Percentiles rank a stretch among this genome's conserved stretches.
phyloP scores from a whole-genome alignment of 23 tunicate species.

The Botrylloides violaceus region DNA sequence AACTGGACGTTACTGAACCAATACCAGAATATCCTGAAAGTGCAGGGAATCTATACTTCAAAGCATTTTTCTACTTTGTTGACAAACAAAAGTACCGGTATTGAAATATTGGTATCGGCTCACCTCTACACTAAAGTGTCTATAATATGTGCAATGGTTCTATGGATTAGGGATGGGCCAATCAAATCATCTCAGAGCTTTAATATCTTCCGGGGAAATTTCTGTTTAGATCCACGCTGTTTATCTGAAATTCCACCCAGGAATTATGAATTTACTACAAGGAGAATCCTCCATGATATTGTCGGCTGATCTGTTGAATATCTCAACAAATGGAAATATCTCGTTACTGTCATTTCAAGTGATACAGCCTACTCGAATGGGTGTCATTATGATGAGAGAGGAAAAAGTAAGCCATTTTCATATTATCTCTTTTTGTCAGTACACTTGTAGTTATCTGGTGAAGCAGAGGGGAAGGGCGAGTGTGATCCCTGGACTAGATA shows the following conservation, averaged over 20 bases:
- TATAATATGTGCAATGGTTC: no score
- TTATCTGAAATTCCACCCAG: slow-evolving; percentile 5
- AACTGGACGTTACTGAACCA: no score
- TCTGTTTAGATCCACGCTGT: slow-evolving; percentile 57
- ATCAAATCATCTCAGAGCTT: no score
- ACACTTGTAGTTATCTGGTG: no score
- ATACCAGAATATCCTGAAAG: neutral
- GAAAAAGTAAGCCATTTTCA: no score
- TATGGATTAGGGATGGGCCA: no score
- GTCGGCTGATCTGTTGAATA: slow-evolving; percentile 12
- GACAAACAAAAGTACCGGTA: neutral
- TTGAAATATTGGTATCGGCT: no score
- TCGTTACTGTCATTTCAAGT: slow-evolving; percentile 24
- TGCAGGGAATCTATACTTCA: neutral
- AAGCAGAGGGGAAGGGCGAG: no score
- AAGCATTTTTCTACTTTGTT: neutral
- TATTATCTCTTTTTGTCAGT: no score
- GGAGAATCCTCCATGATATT: slow-evolving; percentile 23
- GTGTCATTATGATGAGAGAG: slow-evolving; percentile 19
- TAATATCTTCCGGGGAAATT: no score
- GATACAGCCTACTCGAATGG: slow-evolving; percentile 17
- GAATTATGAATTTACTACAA: slow-evolving; percentile 27
- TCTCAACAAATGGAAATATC: slow-evolving; percentile 43
- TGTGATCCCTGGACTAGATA: no score
- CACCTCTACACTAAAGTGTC: no score